Base-by-base conservation (phyloP, 2,113 vertebrate genomes). In the Perca schrenkii region DNA sequence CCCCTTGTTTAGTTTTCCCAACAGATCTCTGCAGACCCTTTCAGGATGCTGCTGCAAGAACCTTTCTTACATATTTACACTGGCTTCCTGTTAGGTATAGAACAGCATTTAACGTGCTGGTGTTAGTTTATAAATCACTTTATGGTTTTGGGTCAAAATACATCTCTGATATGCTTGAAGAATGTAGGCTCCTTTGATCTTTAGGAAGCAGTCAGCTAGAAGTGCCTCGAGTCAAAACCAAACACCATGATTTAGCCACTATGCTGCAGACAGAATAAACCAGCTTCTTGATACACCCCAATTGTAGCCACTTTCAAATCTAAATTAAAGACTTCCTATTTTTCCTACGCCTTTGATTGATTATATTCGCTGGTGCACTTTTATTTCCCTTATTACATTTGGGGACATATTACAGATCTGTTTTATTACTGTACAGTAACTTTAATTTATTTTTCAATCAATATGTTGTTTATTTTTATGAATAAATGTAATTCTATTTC, bases 131-230 rank as follows among this genome's bases (percentile, higher is more conserved):
- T 28, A 62, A 52, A 79, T 72, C n/a, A 58, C 52, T 65, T 21
- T 36, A 73, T 73, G 34, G n/a, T 47, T 76, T 10, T 16, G 12
- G 54, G 84, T 31, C 14, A 56, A 77, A 80, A 80, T 25, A 53
- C 54, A 73, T 54, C 6, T 62, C 36, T 85, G 65, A 64, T 61
- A 53, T 76, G 43, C 19, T 71, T 19, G 1, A 57, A 71, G 10
- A 64, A 56, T 68, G 16, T 6, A 40, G 49, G 25, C 4, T 17
- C n/a, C 46, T 64, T 43, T 52, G 22, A 66, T 66, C 19, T 83
- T 76, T 43, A 11, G 40, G 40, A 71, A 65, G n/a, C 43, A 79
- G 36, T 65, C 43, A 63, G 74, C 25, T 52, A 47, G 8, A 54
- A 60, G 49, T 58, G 77, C 72, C 56, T 68, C 0, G 0, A 57